Conservation (phyloP, 2,888 invertebrate genomes). For the Balanococcus diminutus region DNA sequence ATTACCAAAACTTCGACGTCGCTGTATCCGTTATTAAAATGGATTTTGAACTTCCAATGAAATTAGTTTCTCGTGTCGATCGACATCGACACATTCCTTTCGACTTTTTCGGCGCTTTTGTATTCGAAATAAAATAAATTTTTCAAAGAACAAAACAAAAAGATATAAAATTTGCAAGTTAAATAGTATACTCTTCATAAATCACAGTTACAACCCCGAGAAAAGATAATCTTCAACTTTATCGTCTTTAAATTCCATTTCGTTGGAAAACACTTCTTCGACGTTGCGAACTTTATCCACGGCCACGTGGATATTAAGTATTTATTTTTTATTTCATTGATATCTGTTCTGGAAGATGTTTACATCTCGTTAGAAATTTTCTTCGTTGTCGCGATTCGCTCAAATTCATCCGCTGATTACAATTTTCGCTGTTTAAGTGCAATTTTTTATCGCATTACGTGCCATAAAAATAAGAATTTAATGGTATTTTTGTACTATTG, state of each 20-base stretch:
- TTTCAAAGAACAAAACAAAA: background rate
- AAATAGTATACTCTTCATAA: background rate
- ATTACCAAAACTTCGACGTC: too few species aligned
- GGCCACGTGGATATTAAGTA: background rate
- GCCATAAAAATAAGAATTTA: too few species aligned
- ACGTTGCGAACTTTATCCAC: background rate
- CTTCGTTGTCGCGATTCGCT: background rate
- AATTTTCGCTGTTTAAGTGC: background rate
- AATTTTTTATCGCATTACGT: background rate
- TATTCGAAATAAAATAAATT: slow-evolving; percentile 1
- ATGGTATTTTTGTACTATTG: too few species aligned
- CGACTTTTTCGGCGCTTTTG: background rate
- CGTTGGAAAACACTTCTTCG: background rate
- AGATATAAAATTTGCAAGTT: background rate
- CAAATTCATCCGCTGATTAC: background rate
- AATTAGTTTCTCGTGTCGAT: background rate
- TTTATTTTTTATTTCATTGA: background rate
- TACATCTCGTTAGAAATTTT: background rate
- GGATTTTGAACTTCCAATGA: background rate
- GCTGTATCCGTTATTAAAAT: background rate
- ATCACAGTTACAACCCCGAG: background rate
- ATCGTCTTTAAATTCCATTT: slow-evolving; percentile 21
- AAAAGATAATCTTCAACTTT: background rate
- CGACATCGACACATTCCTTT: background rate
- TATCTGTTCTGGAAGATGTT: background rate